Evolutionary conservation across 1,140 invertebrate genomes (phyloP).

Genomic region (Sesamia nonagrioides): DNA sequence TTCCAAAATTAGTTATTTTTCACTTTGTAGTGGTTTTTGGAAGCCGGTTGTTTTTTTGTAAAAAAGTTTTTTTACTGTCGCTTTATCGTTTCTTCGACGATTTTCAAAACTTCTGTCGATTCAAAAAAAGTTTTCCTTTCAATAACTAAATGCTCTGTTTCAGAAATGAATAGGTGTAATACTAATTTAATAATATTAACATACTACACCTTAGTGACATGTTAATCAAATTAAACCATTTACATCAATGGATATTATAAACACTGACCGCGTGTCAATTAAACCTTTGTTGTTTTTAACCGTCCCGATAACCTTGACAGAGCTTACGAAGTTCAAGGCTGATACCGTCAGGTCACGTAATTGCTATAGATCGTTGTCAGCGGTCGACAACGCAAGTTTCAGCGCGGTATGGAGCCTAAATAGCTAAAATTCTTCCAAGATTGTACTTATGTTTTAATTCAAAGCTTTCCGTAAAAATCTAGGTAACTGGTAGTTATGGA

Average conservation of each 20-base stretch:
- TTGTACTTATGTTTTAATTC: neutral
- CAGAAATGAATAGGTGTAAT: neutral
- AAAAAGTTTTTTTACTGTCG: no score
- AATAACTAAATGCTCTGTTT: neutral
- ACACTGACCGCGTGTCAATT: conserved; percentile 24
- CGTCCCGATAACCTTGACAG: conserved; percentile 34
- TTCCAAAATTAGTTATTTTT: no score
- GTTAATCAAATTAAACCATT: conserved; percentile 15
- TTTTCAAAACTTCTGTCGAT: no score
- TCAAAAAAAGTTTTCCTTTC: no score
- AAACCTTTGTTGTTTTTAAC: conserved; percentile 39
- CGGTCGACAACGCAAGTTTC: conserved; percentile 20
- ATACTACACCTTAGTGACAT: neutral
- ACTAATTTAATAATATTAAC: neutral
- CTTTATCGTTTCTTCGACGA: no score
- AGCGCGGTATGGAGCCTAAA: neutral
- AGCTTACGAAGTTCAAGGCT: conserved; percentile 41
- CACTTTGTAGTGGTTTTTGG: no score
- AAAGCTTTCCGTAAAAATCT: neutral
- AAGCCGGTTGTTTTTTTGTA: no score
- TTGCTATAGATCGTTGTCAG: conserved; percentile 24
- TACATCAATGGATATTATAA: conserved; percentile 28
- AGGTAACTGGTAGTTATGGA: neutral
- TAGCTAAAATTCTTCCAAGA: neutral
- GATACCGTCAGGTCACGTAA: conserved; percentile 45